A percentile compares a stretch with the other conserved stretches of the same genome.
Conservation (phyloP, 2,888 invertebrate species). For the Perizoma flavofasciatum region DNA sequence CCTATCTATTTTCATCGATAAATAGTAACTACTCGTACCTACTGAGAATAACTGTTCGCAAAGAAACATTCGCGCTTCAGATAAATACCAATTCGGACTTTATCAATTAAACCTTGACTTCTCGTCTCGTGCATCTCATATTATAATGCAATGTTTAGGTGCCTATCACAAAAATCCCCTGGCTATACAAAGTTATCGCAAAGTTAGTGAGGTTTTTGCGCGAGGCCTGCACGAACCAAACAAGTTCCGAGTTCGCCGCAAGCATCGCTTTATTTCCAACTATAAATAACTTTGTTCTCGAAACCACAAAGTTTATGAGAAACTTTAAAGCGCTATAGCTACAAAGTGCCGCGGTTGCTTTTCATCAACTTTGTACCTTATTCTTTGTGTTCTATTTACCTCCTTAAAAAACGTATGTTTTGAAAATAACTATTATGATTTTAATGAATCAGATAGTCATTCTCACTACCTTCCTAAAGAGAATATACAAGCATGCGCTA, state of each 20-base stretch:
- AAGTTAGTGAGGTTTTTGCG: conserved; percentile 70
- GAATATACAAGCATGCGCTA: no score
- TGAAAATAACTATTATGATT: no score
- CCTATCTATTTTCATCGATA: not conserved
- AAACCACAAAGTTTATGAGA: conserved; percentile 60
- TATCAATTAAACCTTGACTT: no score
- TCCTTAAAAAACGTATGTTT: not conserved
- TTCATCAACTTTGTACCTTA: conserved; percentile 1
- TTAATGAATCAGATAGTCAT: no score
- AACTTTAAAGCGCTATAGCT: conserved; percentile 44
- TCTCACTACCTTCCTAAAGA: no score
- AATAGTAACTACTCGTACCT: no score
- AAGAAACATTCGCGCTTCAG: no score
- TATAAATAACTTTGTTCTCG: conserved; percentile 72
- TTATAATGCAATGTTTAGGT: no score
- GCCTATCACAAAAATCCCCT: conserved; percentile 27
- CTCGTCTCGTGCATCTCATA: no score
- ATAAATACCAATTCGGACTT: no score
- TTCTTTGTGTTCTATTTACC: not conserved
- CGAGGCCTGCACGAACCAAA: conserved; percentile 51
- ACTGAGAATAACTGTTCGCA: no score
- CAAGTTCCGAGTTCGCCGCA: conserved; percentile 67
- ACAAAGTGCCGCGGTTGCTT: conserved; percentile 25
- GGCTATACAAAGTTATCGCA: conserved; percentile 65
- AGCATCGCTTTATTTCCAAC: conserved; percentile 58